phyloP scores from a whole-genome alignment of 2,888 invertebrate genomes.

The Lydus trimaculatus region DNA sequence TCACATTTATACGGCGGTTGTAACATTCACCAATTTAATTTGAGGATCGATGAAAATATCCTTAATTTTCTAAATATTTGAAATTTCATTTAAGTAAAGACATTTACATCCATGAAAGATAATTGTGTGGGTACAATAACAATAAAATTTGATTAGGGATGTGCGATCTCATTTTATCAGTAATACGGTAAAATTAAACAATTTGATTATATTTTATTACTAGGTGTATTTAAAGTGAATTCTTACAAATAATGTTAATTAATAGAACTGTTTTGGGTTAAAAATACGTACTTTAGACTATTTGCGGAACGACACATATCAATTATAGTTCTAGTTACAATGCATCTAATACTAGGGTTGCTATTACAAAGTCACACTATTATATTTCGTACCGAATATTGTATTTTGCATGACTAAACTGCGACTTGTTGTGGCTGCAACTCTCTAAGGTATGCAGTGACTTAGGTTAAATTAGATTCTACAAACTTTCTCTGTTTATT shows the following conservation, averaged over 20 bases:
- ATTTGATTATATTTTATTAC: background rate
- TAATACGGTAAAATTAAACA: background rate
- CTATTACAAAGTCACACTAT: slow-evolving; percentile 46
- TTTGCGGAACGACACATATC: slow-evolving; percentile 23
- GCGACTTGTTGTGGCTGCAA: slow-evolving; percentile 51
- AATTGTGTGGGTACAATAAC: slow-evolving; percentile 8
- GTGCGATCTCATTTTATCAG: slow-evolving; percentile 1
- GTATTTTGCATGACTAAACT: slow-evolving; percentile 52
- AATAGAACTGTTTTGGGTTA: background rate
- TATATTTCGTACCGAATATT: slow-evolving; percentile 49
- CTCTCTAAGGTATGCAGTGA: slow-evolving; percentile 49
- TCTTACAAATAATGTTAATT: background rate
- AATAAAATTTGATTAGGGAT: slow-evolving; percentile 9
- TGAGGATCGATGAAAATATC: background rate
- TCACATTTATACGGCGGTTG: background rate
- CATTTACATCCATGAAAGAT: slow-evolving; percentile 4
- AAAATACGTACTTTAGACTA: slow-evolving; percentile 10
- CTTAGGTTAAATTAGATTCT: slow-evolving; percentile 53
- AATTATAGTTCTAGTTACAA: slow-evolving; percentile 31
- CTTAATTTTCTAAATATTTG: slow-evolving; percentile 11
- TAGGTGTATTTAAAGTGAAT: background rate
- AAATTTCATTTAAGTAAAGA: slow-evolving; percentile 5
- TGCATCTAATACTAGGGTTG: slow-evolving; percentile 45
- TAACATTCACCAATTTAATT: slow-evolving; percentile 6
- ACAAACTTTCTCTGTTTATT: slow-evolving; percentile 42